Percentiles rank a stretch among this genome's conserved stretches.
Conservation (phyloP, 2,888 invertebrate genomes). For the Noctua pronuba region DNA sequence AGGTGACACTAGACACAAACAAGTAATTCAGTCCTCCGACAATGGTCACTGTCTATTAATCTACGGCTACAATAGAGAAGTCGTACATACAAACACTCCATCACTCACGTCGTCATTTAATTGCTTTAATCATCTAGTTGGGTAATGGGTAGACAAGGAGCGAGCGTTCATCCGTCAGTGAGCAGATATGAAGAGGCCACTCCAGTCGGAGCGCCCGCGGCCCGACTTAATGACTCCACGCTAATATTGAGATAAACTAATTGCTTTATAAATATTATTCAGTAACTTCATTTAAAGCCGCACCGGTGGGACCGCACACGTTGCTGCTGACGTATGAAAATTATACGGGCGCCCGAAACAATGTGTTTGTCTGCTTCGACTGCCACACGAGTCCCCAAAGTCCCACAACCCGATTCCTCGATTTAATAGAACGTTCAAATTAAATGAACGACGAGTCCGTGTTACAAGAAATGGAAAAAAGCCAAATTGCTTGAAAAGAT, state of each 20-base stretch:
- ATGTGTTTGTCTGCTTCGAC: constrained; percentile 36
- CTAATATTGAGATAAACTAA: constrained; percentile 84
- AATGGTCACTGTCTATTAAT: constrained; percentile 57
- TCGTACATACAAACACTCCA: constrained; percentile 71
- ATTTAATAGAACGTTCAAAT: constrained; percentile 54
- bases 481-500: constrained; percentile 54
- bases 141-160: constrained; percentile 70
- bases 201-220: constrained; percentile 62
- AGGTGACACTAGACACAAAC: constrained; percentile 37
- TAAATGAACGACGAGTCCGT: constrained; percentile 53
- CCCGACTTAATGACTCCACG: constrained; percentile 78
- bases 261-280: constrained; percentile 83
- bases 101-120: constrained; percentile 77
- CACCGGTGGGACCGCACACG: constrained; percentile 74
- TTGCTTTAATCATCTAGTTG: constrained; percentile 77
- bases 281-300: constrained; percentile 76
- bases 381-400: constrained; percentile 39
- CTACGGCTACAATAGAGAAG: constrained; percentile 57
- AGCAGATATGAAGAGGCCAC: constrained; percentile 74
- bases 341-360: constrained; percentile 56
- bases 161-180: constrained; percentile 77
- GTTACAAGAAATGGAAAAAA: constrained; percentile 49
- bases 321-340: constrained; percentile 65
- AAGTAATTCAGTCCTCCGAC: constrained; percentile 38
- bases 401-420: constrained; percentile 31